Evolutionary conservation across 2,888 invertebrate species (phyloP), one percentile per base, ranked within the genome.

Genomic region (Acleris laterana): DNA sequence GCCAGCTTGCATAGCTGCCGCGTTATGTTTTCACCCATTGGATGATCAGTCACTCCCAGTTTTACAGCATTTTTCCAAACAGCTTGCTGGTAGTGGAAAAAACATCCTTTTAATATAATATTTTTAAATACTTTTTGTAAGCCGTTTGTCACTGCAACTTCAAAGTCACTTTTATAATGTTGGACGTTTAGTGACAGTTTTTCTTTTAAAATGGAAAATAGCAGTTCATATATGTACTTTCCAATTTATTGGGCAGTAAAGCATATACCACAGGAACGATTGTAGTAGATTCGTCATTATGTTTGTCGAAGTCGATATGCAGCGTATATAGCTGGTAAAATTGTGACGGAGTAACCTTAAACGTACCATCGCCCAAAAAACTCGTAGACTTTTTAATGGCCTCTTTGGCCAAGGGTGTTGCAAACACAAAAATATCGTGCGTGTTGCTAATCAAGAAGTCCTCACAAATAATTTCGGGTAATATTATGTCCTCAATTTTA

Each of bases 391-490:
- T 25, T 56, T 56, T 22, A 56, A 42, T 56, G 3, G 22, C 44
- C 42, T 44, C 56, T 44, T 25, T 56, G 13, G 44, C 56, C 4
- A 56, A 25, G 1, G 44, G 44, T 56, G n/a, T 56, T 25, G 19
- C 44, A 44, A 56, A 56, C 22, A 56, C 44, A 46, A 25, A 56
- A 44, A 46, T 25, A n/a, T 9, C 44, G 17, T 44, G n/a, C n/a
- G n/a, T n/a, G 44, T 56, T 44, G 25, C 56, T 56, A 56, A 56
- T 44, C 19, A 57, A 28, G 11, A 48, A 57, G 11, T 56, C 56
- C 44, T 56, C 44, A 46, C 44, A 56, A 44, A 56, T 25, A 56
- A 56, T 56, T 46, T 56, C 56, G 46, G 44, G 56, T 44, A 56
- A 16, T 56, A 22, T 44, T 25, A 56, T 56, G 16, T 25, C 44